These are phyloP conservation scores for Sphyrna mokarran DNA, from an alignment of 2,113 vertebrate genomes.

Conservation along the genomic window DNA sequence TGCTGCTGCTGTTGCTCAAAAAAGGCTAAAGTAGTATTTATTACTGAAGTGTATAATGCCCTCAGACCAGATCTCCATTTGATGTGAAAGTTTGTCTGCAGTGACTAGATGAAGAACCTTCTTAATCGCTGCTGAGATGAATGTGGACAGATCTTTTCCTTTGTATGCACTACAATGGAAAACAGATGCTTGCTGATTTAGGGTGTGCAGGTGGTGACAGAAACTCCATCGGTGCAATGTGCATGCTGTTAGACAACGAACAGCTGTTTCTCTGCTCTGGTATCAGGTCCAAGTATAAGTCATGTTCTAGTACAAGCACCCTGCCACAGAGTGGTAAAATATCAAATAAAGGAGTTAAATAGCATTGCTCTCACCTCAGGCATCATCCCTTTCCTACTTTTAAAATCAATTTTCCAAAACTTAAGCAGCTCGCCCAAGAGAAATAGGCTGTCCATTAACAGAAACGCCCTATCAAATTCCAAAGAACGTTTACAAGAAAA, in stretches of 20 bases:
- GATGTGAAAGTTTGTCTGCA: constrained; percentile 6
- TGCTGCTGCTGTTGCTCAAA: not conserved
- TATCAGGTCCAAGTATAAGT: not conserved
- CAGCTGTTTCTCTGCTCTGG: constrained; percentile 31
- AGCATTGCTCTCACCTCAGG: not conserved
- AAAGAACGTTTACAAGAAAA: not conserved
- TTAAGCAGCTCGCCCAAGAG: not conserved
- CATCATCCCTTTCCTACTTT: not conserved
- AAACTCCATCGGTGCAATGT: constrained; percentile 14
- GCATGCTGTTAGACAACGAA: constrained; percentile 34
- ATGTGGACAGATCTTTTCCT: constrained; percentile 26
- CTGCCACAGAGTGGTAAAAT: no score
- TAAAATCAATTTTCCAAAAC: not conserved
- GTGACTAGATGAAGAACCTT: not conserved
- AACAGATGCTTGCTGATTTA: constrained; percentile 36
- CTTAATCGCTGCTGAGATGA: not conserved
- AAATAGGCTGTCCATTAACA: not conserved
- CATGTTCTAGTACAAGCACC: not conserved
- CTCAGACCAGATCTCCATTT: not conserved
- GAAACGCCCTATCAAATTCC: not conserved
- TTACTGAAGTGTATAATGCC: not conserved
- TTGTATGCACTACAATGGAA: constrained; percentile 27
- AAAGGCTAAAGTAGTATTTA: not conserved
- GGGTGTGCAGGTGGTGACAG: constrained; percentile 34
- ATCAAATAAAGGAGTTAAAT: not conserved